phyloP scores from a whole-genome alignment of 2,113 vertebrate genomes.

The Zeus faber region DNA sequence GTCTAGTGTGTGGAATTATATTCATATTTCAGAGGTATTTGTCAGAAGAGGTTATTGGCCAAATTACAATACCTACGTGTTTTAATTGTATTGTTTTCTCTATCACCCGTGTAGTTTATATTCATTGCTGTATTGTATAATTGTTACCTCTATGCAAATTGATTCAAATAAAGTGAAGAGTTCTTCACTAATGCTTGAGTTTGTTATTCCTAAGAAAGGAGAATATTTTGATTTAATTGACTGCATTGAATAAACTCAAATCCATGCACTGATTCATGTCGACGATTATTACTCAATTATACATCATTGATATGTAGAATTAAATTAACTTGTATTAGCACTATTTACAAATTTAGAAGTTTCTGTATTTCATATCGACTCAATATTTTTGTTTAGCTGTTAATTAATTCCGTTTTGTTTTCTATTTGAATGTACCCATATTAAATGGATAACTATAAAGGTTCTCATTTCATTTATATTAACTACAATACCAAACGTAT shows the following conservation, averaged over 20 bases:
- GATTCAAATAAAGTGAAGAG: neutral
- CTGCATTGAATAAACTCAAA: neutral
- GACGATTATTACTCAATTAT: neutral
- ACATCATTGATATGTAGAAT: neutral
- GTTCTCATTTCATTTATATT: neutral
- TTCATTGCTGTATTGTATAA: constrained; percentile 9
- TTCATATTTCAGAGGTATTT: too few relatives aligned
- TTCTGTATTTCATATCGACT: neutral
- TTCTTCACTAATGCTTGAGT: neutral
- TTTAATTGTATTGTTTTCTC: too few relatives aligned
- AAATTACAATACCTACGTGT: too few relatives aligned
- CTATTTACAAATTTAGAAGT: constrained; percentile 1
- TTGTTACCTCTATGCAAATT: too few relatives aligned
- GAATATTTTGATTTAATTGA: neutral
- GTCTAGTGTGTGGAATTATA: too few relatives aligned
- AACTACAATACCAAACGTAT: neutral
- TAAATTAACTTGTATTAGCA: neutral
- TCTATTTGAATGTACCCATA: neutral
- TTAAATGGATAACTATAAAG: constrained; percentile 6
- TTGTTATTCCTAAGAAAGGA: neutral
- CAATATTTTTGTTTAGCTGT: constrained; percentile 1
- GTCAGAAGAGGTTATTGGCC: too few relatives aligned
- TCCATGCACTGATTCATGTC: neutral
- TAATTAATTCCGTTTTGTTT: constrained; percentile 3
- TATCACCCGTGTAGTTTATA: too few relatives aligned